These are phyloP conservation scores for Andricus quercusramuli DNA, from an alignment of 2,888 invertebrate species.

Conservation along the genomic window DNA sequence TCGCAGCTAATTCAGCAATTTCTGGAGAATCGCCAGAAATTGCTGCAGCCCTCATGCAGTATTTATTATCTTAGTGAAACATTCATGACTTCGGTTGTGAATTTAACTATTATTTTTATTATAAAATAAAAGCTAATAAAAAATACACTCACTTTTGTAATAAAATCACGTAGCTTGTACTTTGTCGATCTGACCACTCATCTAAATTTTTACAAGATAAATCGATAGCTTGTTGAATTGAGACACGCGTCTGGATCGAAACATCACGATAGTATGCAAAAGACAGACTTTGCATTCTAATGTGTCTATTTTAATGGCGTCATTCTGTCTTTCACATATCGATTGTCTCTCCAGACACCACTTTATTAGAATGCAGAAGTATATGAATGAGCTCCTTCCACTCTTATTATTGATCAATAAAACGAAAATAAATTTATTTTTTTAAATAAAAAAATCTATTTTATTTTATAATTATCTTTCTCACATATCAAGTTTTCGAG, in stretches of 20 bases:
- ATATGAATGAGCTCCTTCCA: constrained; percentile 82
- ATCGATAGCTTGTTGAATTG: constrained; percentile 49
- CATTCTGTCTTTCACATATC: constrained; percentile 63
- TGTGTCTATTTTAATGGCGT: constrained; percentile 72
- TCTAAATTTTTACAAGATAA: constrained; percentile 27
- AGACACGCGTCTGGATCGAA: constrained; percentile 59
- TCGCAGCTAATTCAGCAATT: no score
- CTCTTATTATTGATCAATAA: constrained; percentile 63
- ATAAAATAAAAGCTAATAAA: neutral
- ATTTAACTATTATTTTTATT: no score
- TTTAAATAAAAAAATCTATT: neutral
- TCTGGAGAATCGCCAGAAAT: no score
- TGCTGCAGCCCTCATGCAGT: no score
- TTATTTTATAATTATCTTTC: no score
- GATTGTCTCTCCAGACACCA: constrained; percentile 69
- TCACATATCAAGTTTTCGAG: no score
- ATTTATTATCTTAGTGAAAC: no score
- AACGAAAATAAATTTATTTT: neutral
- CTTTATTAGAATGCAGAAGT: constrained; percentile 82
- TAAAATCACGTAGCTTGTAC: constrained; percentile 28
- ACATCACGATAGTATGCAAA: constrained; percentile 61
- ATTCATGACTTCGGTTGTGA: no score
- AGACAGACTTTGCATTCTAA: constrained; percentile 71
- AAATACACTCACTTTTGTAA: constrained; percentile 43
- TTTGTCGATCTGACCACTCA: constrained; percentile 10